Evolutionary conservation across 2,113 vertebrate species (phyloP).

Genomic region (Vulpes ferrilata): DNA sequence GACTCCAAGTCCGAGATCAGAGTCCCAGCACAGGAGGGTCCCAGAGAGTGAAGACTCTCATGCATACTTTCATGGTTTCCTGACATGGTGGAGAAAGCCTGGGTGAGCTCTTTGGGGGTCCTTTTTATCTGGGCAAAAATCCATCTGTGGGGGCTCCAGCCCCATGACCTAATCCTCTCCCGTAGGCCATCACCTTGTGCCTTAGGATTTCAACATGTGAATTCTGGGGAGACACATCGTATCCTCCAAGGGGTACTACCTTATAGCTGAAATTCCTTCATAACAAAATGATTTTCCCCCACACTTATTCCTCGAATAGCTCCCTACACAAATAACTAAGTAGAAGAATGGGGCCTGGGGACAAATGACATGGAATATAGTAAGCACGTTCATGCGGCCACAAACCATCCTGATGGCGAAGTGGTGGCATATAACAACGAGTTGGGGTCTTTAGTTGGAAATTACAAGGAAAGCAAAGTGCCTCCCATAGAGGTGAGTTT

Average conservation of each 20-base stretch:
- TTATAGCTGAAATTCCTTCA: neutral
- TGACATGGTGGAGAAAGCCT: too few species aligned
- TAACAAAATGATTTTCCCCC: neutral
- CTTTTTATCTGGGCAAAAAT: neutral
- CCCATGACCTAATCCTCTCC: neutral
- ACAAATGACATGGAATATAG: accelerated
- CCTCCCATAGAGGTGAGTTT: neutral
- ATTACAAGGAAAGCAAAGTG: neutral
- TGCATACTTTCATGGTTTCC: too few species aligned
- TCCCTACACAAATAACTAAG: neutral
- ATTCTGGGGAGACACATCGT: too few species aligned
- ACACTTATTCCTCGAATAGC: neutral
- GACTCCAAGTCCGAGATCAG: too few species aligned
- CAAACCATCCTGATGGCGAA: neutral
- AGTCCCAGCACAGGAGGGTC: accelerated
- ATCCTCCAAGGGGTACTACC: neutral
- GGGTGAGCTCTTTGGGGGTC: neutral
- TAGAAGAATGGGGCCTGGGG: accelerated
- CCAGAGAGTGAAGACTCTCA: accelerated
- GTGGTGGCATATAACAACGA: neutral
- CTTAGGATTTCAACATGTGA: neutral
- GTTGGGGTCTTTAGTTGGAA: neutral
- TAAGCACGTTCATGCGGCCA: accelerated
- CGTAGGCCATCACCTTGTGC: neutral
- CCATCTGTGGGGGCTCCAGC: neutral